phyloP scores from a whole-genome alignment of 64 coral and sea anemone species.

The Dendronephthya gigantea region DNA sequence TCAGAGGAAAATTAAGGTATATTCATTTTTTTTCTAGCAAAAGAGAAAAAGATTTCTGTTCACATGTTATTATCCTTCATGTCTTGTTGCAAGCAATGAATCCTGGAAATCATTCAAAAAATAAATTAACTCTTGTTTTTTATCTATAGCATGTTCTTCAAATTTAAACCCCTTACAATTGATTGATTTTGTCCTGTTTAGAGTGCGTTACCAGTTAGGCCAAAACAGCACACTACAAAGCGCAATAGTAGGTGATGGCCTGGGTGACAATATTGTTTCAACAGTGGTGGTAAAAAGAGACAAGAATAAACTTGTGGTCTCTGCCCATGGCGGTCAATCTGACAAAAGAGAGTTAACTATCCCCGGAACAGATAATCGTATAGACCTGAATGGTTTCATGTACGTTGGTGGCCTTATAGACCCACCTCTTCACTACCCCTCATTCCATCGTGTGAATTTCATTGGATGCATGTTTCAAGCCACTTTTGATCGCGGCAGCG shows the following conservation, averaged over 20 bases:
- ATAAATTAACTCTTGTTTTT: too few species aligned
- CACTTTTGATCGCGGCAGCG: neutral
- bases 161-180: neutral
- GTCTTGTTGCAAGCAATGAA: too few species aligned
- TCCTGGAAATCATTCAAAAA: too few species aligned
- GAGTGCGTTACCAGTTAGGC: neutral
- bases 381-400: neutral
- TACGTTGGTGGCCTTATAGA: neutral
- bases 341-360: neutral
- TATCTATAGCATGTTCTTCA: neutral
- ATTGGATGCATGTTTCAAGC: neutral
- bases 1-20: neutral
- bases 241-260: neutral
- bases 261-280: conserved; percentile 8
- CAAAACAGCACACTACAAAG: neutral
- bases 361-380: neutral
- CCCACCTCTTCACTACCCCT: neutral
- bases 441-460: neutral
- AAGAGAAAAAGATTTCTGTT: too few species aligned
- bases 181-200: neutral
- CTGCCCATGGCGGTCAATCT: neutral
- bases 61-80: too few species aligned
- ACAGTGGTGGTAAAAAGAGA: neutral
- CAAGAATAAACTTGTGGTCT: neutral
- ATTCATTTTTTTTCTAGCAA: too few species aligned